Percentiles rank a stretch among this genome's conserved stretches.
Conservation (phyloP, 2,113 vertebrate species). For the Malurus melanocephalus region DNA sequence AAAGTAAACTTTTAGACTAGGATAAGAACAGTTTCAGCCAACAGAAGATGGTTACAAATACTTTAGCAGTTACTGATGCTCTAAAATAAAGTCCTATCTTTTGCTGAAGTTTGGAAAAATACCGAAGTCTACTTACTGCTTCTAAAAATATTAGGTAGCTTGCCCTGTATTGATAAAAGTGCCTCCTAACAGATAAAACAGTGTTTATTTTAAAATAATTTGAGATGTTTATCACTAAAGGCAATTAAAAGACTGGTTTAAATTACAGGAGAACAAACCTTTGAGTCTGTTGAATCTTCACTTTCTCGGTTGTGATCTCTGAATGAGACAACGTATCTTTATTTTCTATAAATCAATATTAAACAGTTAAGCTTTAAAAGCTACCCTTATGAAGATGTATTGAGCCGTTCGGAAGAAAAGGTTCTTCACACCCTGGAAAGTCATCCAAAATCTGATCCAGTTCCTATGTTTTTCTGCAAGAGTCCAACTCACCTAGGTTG, state of each 20-base stretch:
- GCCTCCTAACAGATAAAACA: neutral
- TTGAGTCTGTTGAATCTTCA: neutral
- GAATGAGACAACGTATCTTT: neutral
- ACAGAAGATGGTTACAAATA: neutral
- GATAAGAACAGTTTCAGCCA: neutral
- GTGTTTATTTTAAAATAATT: neutral
- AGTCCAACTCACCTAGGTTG: constrained; percentile 84
- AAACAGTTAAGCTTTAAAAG: neutral
- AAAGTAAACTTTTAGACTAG: neutral
- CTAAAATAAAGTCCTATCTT: neutral
- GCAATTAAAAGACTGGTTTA: neutral
- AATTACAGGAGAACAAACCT: neutral
- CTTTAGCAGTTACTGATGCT: neutral
- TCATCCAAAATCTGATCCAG: no score
- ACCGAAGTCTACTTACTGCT: neutral
- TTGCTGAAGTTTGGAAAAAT: neutral
- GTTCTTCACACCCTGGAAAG: neutral
- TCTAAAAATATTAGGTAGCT: neutral
- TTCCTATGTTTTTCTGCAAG: neutral
- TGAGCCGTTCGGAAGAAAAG: neutral
- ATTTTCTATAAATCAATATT: neutral
- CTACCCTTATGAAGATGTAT: neutral
- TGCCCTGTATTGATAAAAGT: neutral
- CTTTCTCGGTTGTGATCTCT: neutral
- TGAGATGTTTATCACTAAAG: neutral